A percentile compares a stretch with the other conserved stretches of the same genome.
These are phyloP conservation scores for Desmodus rotundus DNA, from an alignment of 2,113 vertebrate species.

Conservation along the genomic window DNA sequence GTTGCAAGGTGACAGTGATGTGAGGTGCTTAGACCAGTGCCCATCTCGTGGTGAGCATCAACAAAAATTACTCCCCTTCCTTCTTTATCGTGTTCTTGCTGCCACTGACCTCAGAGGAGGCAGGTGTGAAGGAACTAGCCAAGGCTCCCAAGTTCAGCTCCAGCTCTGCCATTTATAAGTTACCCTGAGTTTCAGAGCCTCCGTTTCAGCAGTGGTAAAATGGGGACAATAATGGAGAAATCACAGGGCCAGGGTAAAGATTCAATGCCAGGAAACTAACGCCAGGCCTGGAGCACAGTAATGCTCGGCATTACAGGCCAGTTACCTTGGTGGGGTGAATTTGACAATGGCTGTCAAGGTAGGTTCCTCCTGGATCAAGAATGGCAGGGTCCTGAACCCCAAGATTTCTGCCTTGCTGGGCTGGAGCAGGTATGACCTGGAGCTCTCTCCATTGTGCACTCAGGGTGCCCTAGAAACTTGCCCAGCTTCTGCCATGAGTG, in stretches of 20 bases:
- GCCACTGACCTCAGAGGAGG: background rate
- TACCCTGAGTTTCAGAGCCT: background rate
- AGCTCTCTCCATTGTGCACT: background rate
- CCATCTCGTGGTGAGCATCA: rapidly evolving
- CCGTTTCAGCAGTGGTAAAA: background rate
- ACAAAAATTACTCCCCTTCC: background rate
- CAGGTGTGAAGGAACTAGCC: background rate
- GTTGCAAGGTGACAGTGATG: background rate
- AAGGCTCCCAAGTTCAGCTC: background rate
- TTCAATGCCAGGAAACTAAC: background rate
- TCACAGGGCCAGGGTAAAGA: too few relatives aligned
- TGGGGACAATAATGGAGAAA: background rate
- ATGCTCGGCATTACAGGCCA: rapidly evolving
- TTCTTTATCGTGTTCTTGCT: background rate
- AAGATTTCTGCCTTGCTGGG: background rate
- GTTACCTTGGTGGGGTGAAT: too few relatives aligned
- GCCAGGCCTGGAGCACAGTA: rapidly evolving
- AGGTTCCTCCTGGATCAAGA: background rate
- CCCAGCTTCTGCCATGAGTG: background rate
- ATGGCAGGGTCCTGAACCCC: background rate
- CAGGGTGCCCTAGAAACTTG: background rate
- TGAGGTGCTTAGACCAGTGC: background rate
- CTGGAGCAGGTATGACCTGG: background rate
- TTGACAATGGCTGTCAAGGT: background rate
- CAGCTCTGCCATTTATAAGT: background rate